Conservation (phyloP, 2,113 vertebrate genomes). For the Scomber scombrus region DNA sequence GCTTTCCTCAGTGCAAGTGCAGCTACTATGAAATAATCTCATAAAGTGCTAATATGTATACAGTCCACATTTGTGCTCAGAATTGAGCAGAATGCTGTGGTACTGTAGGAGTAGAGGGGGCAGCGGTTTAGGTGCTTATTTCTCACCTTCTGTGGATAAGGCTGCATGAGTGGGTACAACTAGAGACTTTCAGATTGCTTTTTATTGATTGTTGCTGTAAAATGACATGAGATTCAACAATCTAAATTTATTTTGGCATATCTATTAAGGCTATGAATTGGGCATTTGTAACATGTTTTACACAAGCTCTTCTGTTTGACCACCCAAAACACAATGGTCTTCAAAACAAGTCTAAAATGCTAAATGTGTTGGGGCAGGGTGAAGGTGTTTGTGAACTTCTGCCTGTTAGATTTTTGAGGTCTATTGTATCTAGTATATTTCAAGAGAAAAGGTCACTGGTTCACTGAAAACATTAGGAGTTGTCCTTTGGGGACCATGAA, state of each 20-base stretch:
- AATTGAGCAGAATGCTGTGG: neutral
- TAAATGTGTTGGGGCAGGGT: no score
- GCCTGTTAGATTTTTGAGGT: no score
- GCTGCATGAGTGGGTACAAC: neutral
- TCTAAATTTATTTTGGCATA: constrained; percentile 1
- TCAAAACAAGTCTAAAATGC: neutral
- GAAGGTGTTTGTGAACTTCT: no score
- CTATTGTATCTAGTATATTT: no score
- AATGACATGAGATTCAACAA: neutral
- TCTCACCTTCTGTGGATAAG: no score
- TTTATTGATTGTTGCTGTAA: neutral
- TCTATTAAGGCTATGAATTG: neutral
- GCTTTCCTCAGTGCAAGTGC: constrained; percentile 41
- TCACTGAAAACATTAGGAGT: neutral
- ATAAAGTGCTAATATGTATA: constrained; percentile 70
- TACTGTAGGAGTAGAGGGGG: neutral
- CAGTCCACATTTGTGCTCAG: constrained; percentile 33
- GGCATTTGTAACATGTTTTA: neutral
- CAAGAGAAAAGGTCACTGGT: no score
- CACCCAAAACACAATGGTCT: neutral
- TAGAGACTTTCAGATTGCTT: neutral
- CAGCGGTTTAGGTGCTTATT: no score
- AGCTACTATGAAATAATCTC: constrained; percentile 65
- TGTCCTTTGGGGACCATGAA: neutral
- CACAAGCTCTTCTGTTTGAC: neutral